Evolutionary conservation across 2,888 invertebrate genomes (phyloP), one percentile per base, ranked within the genome.

Genomic region (Sicus ferrugineus): DNA sequence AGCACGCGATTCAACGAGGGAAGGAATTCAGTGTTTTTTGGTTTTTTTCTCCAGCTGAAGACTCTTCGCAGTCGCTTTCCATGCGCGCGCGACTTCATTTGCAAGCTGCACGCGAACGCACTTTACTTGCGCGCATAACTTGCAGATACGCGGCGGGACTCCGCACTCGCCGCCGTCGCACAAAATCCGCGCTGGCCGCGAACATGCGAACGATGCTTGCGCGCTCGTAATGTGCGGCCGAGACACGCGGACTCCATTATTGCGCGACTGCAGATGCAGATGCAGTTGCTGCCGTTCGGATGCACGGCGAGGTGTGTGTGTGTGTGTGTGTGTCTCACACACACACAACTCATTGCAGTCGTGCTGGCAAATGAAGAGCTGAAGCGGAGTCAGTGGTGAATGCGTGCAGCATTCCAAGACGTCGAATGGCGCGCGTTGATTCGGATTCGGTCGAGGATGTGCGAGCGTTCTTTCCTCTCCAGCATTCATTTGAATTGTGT

Each of bases 191-290:
- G 14, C 28, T 11, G 52, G 38, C 11, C 4, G 42, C 61, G 34
- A 34, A 34, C 34, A 7, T 34, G 38, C 46, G 16, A 19, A 34
- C 31, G 30, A n/a, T 59, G 56, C 34, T 61, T 42, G 61, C 9
- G 14, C 61, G 31, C 64, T 16, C 34, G 16, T 52, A 64, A 64
- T 30, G 50, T 31, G 48, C 21, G 64, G n/a, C 28, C 23, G 50
- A 66, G 66, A 56, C 56, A 66, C 38, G 66, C 66, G 28, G 66
- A 66, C 66, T 66, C 56, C 66, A 66, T 66, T 56, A 66, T 66
- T 66, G 34, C 30, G 28, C 61, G 48, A 63, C n/a, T 19, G 56
- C 19, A 56, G 28, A 56, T 56, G 26, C 9, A 28, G 42, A n/a
- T 66, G 52, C 48, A 63, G 52, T 11, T 2, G 23, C n/a, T 2